Conservation (phyloP, 2,113 vertebrate species). For the Microtus pennsylvanicus region DNA sequence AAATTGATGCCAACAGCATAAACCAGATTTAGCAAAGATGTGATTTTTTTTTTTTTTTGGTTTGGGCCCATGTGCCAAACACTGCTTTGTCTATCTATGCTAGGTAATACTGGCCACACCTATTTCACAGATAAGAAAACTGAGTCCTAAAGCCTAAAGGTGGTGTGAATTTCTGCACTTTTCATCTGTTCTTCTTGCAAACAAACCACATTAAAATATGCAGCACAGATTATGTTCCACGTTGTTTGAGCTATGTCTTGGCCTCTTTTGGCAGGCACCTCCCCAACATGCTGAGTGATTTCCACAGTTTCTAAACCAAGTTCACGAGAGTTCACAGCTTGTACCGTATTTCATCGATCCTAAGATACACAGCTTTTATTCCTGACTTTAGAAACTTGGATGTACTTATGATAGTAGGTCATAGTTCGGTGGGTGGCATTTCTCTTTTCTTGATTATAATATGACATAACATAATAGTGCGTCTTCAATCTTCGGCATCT, state of each 20-base stretch:
- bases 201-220: conserved; percentile 69
- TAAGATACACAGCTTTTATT: conserved; percentile 9
- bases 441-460: not conserved
- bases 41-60: not conserved
- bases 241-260: conserved; percentile 68
- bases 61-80: not conserved
- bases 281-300: conserved; percentile 72
- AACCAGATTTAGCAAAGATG: not conserved
- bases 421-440: conserved; percentile 18
- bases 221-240: conserved; percentile 68
- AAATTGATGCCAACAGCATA: not conserved
- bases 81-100: not conserved
- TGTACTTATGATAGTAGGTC: conserved; percentile 13
- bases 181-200: conserved; percentile 59
- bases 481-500: not conserved
- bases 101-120: not conserved
- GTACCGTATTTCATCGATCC: conserved; percentile 70
- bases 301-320: conserved; percentile 72
- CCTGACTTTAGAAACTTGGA: conserved; percentile 40
- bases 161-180: not conserved
- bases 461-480: not conserved
- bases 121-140: conserved; percentile 51
- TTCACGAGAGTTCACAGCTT: conserved; percentile 69
- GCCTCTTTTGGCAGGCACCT: conserved; percentile 68
- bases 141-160: not conserved